Conservation (phyloP, 2,797 vertebrate genomes). For the Halcyon smyrnensis region DNA sequence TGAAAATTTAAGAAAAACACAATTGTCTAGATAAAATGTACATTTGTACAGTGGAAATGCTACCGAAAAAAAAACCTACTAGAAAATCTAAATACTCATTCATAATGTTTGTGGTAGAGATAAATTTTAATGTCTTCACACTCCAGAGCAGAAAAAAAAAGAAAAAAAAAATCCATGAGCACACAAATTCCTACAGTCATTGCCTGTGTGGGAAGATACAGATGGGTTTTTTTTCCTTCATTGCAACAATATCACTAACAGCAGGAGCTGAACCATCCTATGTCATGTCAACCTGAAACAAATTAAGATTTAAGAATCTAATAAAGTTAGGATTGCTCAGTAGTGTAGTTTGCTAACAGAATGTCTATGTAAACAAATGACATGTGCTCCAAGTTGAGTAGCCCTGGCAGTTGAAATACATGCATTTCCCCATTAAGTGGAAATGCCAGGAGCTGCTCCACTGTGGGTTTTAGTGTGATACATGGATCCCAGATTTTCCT, state of each 20-base stretch:
- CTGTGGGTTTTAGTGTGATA: neutral
- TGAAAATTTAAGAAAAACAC: neutral
- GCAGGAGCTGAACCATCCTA: slow-evolving; percentile 34
- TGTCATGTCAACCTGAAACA: slow-evolving; percentile 65
- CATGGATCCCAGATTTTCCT: neutral
- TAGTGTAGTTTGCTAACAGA: slow-evolving; percentile 48
- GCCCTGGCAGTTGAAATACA: neutral
- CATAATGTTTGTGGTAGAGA: slow-evolving; percentile 35
- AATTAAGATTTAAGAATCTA: slow-evolving; percentile 59
- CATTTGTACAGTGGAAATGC: neutral
- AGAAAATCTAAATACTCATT: slow-evolving; percentile 37
- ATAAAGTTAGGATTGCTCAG: slow-evolving; percentile 38
- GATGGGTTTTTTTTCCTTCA: neutral
- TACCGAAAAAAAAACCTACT: neutral
- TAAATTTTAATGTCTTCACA: slow-evolving; percentile 55
- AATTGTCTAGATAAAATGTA: neutral
- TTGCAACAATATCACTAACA: slow-evolving; percentile 51
- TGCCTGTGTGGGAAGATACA: slow-evolving; percentile 37
- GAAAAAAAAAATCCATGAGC: slow-evolving; percentile 48
- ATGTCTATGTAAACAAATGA: neutral
- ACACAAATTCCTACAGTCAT: slow-evolving; percentile 27
- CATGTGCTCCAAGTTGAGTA: neutral
- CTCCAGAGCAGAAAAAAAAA: slow-evolving; percentile 3
- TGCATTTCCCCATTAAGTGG: neutral
- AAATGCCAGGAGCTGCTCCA: neutral